phyloP scores from a whole-genome alignment of 2,888 invertebrate genomes.

The Hypselothyrea guttata region DNA sequence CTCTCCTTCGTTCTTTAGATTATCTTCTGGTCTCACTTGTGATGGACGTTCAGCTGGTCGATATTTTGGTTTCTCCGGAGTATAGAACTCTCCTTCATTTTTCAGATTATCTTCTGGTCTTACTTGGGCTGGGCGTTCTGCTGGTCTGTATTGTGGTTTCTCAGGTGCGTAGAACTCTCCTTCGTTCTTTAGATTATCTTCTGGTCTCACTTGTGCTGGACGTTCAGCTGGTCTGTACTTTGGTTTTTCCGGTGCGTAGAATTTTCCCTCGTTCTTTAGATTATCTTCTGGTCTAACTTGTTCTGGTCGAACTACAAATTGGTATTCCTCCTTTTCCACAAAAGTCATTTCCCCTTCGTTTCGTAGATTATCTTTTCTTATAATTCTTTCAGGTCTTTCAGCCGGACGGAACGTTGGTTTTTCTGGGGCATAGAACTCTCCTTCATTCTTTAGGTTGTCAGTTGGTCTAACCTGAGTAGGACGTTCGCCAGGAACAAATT shows the following conservation, averaged over 20 bases:
- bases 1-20: constrained; percentile 1
- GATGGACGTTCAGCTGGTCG: constrained; percentile 81
- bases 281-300: constrained; percentile 82
- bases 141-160: too few species aligned
- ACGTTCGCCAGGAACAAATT: constrained; percentile 82
- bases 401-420: constrained; percentile 83
- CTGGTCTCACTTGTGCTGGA: too few species aligned
- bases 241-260: too few species aligned
- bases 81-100: constrained; percentile 84
- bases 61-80: constrained; percentile 82
- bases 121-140: constrained; percentile 78
- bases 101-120: constrained; percentile 83
- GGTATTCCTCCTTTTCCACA: constrained; percentile 83
- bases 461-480: constrained; percentile 83
- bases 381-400: constrained; percentile 82
- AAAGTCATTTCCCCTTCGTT: constrained; percentile 83
- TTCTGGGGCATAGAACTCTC: constrained; percentile 56
- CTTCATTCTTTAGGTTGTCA: constrained; percentile 77
- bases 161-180: too few species aligned
- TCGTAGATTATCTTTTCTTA: constrained; percentile 83
- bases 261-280: too few species aligned
- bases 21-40: neutral
- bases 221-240: too few species aligned
- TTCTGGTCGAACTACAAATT: constrained; percentile 52
- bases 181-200: too few species aligned